Conservation (phyloP, 2,888 invertebrate genomes). For the Galerucella calmariensis region DNA sequence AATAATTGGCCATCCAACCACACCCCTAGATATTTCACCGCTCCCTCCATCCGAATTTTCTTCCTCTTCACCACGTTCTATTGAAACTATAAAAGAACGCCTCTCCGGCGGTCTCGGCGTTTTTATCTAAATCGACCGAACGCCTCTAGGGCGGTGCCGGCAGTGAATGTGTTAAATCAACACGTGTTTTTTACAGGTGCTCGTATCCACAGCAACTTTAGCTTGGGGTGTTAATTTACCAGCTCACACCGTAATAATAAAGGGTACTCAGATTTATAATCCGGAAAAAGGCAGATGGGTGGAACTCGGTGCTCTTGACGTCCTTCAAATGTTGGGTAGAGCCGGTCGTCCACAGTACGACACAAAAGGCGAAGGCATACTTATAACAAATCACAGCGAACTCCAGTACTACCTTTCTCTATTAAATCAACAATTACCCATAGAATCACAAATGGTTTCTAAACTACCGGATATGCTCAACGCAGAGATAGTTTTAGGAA, state of each 20-base stretch:
- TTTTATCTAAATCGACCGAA: too few relatives aligned
- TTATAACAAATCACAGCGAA: slow-evolving; percentile 98
- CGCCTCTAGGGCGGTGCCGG: too few relatives aligned
- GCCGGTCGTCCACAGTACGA: slow-evolving; percentile 99
- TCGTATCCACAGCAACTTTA: slow-evolving; percentile 97
- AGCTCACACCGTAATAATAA: slow-evolving; percentile 97
- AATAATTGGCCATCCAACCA: too few relatives aligned
- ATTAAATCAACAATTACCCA: slow-evolving; percentile 97
- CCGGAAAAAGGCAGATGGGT: slow-evolving; percentile 99
- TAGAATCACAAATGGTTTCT: slow-evolving; percentile 94
- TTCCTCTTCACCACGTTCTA: too few relatives aligned
- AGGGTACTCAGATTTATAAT: slow-evolving; percentile 96
- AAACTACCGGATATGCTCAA: slow-evolving; percentile 97
- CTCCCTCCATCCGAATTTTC: too few relatives aligned
- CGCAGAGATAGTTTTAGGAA: slow-evolving; percentile 97
- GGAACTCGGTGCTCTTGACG: slow-evolving; percentile 96
- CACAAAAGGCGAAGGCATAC: slow-evolving; percentile 95
- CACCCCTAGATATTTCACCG: too few relatives aligned
- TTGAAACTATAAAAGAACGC: too few relatives aligned
- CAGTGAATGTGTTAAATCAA: too few relatives aligned
- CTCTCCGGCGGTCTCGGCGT: too few relatives aligned
- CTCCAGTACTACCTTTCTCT: slow-evolving; percentile 97
- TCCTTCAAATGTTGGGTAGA: slow-evolving; percentile 97
- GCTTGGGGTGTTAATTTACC: slow-evolving; percentile 99
- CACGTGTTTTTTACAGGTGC: slow-evolving; percentile 72